Percentiles rank a stretch among this genome's conserved stretches.
Evolutionary conservation across 2,113 vertebrate genomes (phyloP).

Genomic region (Gorsachius goisagi): DNA sequence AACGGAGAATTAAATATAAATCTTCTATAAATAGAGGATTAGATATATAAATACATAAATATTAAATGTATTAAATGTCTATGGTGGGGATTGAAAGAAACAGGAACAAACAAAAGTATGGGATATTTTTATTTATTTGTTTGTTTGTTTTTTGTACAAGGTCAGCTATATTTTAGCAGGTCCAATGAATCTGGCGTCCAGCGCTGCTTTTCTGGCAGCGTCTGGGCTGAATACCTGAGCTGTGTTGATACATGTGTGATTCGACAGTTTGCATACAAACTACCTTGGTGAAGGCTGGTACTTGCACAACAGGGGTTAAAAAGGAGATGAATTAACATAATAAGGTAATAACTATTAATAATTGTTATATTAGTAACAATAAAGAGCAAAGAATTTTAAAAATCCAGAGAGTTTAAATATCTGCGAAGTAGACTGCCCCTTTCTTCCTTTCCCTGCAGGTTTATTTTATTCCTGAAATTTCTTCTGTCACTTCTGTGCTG

Average conservation of each 20-base stretch:
- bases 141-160: not conserved
- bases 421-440: not conserved
- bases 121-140: not conserved
- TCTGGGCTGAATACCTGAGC: not conserved
- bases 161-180: not conserved
- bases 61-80: not conserved
- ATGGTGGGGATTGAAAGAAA: not conserved
- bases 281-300: not conserved
- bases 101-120: not conserved
- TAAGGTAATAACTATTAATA: not conserved
- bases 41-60: too few relatives aligned
- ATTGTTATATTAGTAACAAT: not conserved
- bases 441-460: not conserved
- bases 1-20: not conserved
- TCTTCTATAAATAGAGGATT: too few relatives aligned
- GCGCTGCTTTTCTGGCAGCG: not conserved
- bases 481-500: not conserved
- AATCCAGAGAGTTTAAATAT: not conserved
- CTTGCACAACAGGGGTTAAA: not conserved
- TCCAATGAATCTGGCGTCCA: not conserved
- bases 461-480: not conserved
- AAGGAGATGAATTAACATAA: not conserved
- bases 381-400: not conserved
- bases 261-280: not conserved
- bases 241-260: not conserved